Conservation (phyloP, 2,888 invertebrate genomes). For the Ophion ellenae region DNA sequence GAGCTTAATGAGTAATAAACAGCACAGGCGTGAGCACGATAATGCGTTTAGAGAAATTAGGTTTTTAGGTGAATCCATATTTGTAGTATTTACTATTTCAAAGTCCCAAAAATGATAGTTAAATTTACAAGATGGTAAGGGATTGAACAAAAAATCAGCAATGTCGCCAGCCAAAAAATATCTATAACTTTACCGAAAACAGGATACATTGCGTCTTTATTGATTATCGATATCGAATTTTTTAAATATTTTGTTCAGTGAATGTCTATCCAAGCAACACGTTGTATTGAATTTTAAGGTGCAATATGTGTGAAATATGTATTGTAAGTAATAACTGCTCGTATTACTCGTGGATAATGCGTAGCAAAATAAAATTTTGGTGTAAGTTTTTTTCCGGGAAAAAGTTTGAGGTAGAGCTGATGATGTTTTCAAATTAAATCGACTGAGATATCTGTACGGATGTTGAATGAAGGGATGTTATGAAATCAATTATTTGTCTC, state of each 20-base stretch:
- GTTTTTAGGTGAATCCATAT: slow-evolving; percentile 15
- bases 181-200: slow-evolving; percentile 11
- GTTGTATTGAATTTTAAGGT: slow-evolving; percentile 15
- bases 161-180: slow-evolving; percentile 23
- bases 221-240: slow-evolving; percentile 18
- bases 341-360: slow-evolving; percentile 25
- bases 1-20: slow-evolving; percentile 7
- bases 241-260: slow-evolving; percentile 11
- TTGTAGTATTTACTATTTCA: slow-evolving; percentile 13
- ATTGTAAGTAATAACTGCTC: slow-evolving; percentile 20
- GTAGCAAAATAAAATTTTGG: slow-evolving; percentile 16
- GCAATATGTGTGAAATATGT: slow-evolving; percentile 19
- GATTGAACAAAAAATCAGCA: slow-evolving; percentile 17
- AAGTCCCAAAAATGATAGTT: slow-evolving; percentile 20
- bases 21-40: slow-evolving; percentile 16
- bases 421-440: slow-evolving; percentile 6
- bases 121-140: slow-evolving; percentile 9
- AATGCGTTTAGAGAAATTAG: slow-evolving; percentile 19
- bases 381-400: slow-evolving; percentile 15
- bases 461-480: neutral
- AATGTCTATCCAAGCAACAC: slow-evolving; percentile 19
- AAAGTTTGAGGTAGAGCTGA: slow-evolving; percentile 10
- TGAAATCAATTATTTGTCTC: slow-evolving; percentile 33
- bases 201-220: slow-evolving; percentile 5
- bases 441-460: slow-evolving; percentile 12